Evolutionary conservation across 2,113 vertebrate genomes (phyloP).

Genomic region (Scytalopus superciliaris): DNA sequence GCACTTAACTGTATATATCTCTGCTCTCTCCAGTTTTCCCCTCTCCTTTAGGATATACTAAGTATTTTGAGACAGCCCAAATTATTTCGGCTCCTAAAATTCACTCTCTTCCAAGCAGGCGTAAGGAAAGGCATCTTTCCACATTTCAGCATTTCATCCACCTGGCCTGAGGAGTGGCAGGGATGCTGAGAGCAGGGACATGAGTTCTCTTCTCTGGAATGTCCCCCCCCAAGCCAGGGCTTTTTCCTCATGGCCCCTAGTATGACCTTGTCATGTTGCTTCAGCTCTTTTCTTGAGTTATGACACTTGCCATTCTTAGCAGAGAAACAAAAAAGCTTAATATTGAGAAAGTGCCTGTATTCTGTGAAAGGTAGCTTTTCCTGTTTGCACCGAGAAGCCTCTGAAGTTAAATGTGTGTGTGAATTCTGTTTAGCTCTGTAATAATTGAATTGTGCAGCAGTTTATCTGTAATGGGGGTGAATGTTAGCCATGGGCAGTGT

Average conservation of each 20-base stretch:
- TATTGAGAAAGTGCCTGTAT: neutral
- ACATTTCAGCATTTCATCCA: neutral
- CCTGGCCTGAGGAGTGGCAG: neutral
- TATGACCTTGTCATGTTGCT: neutral
- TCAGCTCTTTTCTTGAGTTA: neutral
- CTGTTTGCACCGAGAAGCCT: neutral
- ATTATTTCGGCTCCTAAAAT: neutral
- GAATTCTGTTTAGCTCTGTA: neutral
- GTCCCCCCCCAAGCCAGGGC: neutral
- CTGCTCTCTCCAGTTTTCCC: neutral
- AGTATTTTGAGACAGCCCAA: neutral
- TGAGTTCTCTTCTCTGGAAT: neutral
- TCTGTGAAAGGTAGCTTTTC: neutral
- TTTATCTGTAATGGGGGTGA: neutral
- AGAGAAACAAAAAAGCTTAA: neutral
- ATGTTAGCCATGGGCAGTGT: neutral
- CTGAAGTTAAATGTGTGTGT: neutral
- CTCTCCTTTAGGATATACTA: neutral
- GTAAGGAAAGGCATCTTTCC: neutral
- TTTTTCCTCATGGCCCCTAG: neutral
- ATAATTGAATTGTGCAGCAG: neutral
- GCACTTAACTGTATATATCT: neutral
- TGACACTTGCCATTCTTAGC: neutral
- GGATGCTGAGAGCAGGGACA: rapidly evolving
- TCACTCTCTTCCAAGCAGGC: neutral